Evolutionary conservation across 2,888 invertebrate genomes (phyloP).

Genomic region (Eurytoma adleriae): DNA sequence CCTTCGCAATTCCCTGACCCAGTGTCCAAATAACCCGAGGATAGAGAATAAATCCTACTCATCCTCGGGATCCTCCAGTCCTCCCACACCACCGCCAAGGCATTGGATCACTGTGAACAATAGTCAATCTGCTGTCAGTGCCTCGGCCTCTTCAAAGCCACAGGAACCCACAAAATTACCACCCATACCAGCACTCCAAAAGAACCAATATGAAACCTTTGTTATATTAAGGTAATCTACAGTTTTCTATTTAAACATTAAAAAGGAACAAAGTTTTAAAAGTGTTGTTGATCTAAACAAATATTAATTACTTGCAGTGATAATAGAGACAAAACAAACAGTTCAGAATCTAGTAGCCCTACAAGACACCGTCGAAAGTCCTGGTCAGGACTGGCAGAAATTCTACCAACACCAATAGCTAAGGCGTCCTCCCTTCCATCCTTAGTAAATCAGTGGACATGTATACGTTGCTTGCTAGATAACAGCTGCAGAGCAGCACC

Average conservation of each 20-base stretch:
- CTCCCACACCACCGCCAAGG: conserved; percentile 70
- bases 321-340: conserved; percentile 61
- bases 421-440: conserved; percentile 71
- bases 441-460: conserved; percentile 79
- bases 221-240: conserved; percentile 47
- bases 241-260: background rate
- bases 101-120: conserved; percentile 55
- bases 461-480: conserved; percentile 85
- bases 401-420: conserved; percentile 60
- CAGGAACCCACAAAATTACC: conserved; percentile 36
- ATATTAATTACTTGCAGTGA: background rate
- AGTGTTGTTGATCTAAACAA: background rate
- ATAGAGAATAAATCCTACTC: conserved; percentile 65
- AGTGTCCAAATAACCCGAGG: conserved; percentile 47
- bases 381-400: conserved; percentile 65
- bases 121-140: conserved; percentile 22
- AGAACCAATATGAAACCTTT: conserved; percentile 53
- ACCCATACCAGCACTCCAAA: conserved; percentile 41
- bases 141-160: conserved; percentile 39
- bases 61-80: conserved; percentile 67
- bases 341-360: conserved; percentile 57
- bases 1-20: conserved; percentile 55
- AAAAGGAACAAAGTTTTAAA: background rate
- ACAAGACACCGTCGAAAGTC: conserved; percentile 66
- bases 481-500: conserved; percentile 81